These are phyloP conservation scores for Tadarida brasiliensis DNA, from an alignment of 2,797 vertebrate species.

Conservation along the genomic window DNA sequence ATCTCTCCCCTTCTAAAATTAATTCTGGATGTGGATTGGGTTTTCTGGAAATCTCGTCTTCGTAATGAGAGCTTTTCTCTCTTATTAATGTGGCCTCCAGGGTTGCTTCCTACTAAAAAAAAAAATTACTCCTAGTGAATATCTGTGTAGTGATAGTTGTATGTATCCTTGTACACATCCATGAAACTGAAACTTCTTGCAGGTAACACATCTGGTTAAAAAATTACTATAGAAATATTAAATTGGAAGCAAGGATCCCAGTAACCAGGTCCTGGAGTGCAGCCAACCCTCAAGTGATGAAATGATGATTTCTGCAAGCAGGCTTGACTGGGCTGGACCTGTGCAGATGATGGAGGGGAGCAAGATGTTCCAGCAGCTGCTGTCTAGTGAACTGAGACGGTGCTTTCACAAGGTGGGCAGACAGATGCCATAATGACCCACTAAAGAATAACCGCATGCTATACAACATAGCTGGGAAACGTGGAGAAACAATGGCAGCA, in stretches of 20 bases:
- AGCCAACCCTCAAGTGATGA: constrained; percentile 59
- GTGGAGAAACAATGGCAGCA: constrained; percentile 74
- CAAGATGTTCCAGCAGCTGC: constrained; percentile 76
- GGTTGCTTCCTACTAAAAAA: background rate
- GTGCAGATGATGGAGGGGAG: constrained; percentile 68
- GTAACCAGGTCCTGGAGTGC: constrained; percentile 60
- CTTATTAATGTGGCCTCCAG: background rate
- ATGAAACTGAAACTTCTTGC: constrained; percentile 56
- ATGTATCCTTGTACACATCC: constrained; percentile 17
- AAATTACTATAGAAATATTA: constrained; percentile 48
- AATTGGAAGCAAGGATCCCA: constrained; percentile 48
- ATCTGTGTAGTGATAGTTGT: background rate
- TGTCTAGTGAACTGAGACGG: constrained; percentile 69
- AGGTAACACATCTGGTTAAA: constrained; percentile 43
- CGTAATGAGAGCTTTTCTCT: background rate
- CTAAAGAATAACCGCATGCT: constrained; percentile 67
- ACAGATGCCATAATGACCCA: constrained; percentile 79
- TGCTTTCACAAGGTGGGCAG: constrained; percentile 77
- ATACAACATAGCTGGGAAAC: constrained; percentile 62
- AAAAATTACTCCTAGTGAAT: background rate
- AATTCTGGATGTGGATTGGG: background rate
- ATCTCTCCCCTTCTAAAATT: background rate
- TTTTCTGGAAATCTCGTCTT: background rate
- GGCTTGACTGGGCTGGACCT: constrained; percentile 54
- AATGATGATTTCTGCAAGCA: constrained; percentile 67